Evolutionary conservation across 2,113 vertebrate genomes (phyloP), one percentile per base, ranked within the genome.

Genomic region (Pimephales promelas): DNA sequence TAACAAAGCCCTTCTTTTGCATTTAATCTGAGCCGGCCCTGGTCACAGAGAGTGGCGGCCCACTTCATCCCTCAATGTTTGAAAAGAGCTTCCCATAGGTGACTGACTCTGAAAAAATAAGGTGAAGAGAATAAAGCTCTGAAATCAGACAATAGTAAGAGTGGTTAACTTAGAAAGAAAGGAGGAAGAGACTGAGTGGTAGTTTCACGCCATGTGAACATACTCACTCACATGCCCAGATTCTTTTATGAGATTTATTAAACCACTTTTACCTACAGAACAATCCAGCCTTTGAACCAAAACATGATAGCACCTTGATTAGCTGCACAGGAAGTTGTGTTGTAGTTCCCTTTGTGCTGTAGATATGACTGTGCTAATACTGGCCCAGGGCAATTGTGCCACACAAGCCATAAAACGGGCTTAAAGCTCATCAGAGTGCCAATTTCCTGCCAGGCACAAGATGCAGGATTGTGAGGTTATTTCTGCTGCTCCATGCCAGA

Each of bases 1-100:
- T 90, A 88, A 87, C 87, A 88, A 88, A 89, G 87, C 73, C 86
- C 54, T 82, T 88, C 85, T 84, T 89, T 84, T 87, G 85, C 80
- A 80, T 83, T 86, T 87, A 89, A 89, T 86, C 88, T 89, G 59
- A 14, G 47, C n/a, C 71, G 18, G 72, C 62, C 64, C 64, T 75
- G 87, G 61, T 76, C 74, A 64, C 40, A 72, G 81, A 79, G 79
- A 82, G 72, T 82, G 74, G 74, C 56, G 26, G 40, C 83, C 74
- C 86, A 61, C 59, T 84, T 84, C 79, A 45, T 31, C 68, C 64
- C 83, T 57, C 40, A n/a, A 24, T 56, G 36, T 70, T 59, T 85
- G 70, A 87, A 86, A 66, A 54, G 68, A 13, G 59, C 61, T 54
- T 78, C 79, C 24, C 28, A 68, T 36, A 79, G 61, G 70, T 70